Base-by-base conservation (phyloP, 1,140 invertebrate genomes). In the Camponotus pennsylvanicus region DNA sequence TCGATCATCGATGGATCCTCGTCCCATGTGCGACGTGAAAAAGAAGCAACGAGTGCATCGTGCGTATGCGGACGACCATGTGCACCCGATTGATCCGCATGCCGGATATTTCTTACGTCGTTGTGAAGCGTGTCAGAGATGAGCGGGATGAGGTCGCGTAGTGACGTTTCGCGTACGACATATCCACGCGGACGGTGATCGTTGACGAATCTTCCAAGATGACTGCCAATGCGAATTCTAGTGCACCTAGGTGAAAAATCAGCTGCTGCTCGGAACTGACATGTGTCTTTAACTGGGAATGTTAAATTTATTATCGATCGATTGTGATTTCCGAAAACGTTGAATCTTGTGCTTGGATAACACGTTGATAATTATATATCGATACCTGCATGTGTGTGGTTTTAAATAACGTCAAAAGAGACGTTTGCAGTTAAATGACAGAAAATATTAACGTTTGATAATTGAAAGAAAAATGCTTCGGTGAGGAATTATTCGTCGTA, bases 1-100 rank as follows among this genome's bases (percentile, higher is more conserved):
- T 79, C 76, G 76, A 85, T 59, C 76, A 85, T 57, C 83, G 42
- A 85, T 79, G 76, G 76, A 85, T 79, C 83, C 37, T 32, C 57
- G 61, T 78, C 49, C 64, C 73, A 80, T 67, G 79, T 61, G 79
- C 40, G 55, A 49, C n/a, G 55, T 34, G 55, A 37, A 34, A n/a
- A 52, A 45, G 52, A 32, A 59, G 49, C 52, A 57, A 27, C 64
- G 73, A 49, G 55, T 73, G 79, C 69, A 55, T 63, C 37, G 67
- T 83, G 79, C 55, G 79, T 85, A 32, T 57, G 52, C 40, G 52
- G 61, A 40, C 69, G 69, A 18, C 79, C 79, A 83, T 83, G 79
- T 83, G 79, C 79, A 55, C 69, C 79, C 40, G 55, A 83, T 83
- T 83, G 79, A 83, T 73, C 79, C 67, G 69, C 69, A 45, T 57